These are phyloP conservation scores for Parasteatoda tepidariorum DNA, from an alignment of 1,140 invertebrate species.

Conservation along the genomic window DNA sequence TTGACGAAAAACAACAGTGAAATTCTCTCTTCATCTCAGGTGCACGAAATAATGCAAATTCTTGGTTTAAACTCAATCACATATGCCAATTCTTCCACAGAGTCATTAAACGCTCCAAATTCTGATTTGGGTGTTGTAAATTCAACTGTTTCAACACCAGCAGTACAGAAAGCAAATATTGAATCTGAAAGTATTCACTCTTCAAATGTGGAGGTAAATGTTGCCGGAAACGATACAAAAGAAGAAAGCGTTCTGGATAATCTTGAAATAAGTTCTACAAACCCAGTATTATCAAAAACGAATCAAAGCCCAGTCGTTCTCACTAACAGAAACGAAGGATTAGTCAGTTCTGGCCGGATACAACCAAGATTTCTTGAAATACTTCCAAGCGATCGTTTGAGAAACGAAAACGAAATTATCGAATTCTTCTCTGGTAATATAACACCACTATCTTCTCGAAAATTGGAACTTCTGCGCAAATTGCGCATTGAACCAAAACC, in stretches of 20 bases:
- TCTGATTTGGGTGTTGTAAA: too few relatives aligned
- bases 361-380: conserved; percentile 33
- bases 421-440: neutral
- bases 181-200: neutral
- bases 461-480: conserved; percentile 22
- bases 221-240: too few relatives aligned
- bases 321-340: neutral
- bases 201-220: too few relatives aligned
- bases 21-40: neutral
- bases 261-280: neutral
- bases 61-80: conserved; percentile 29
- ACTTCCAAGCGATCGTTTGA: neutral
- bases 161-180: neutral
- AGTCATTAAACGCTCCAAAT: too few relatives aligned
- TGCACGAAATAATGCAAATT: conserved; percentile 1
- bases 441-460: neutral
- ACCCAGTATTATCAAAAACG: neutral
- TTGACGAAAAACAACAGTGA: neutral
- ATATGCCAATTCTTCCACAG: too few relatives aligned
- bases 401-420: conserved; percentile 21
- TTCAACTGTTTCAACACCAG: neutral
- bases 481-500: conserved; percentile 29
- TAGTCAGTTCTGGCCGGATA: conserved; percentile 37
- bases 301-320: neutral
- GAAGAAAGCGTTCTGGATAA: too few relatives aligned